Evolutionary conservation across 2,797 vertebrate genomes (phyloP), one percentile per base, ranked within the genome.

Genomic region (Megaceryle alcyon): DNA sequence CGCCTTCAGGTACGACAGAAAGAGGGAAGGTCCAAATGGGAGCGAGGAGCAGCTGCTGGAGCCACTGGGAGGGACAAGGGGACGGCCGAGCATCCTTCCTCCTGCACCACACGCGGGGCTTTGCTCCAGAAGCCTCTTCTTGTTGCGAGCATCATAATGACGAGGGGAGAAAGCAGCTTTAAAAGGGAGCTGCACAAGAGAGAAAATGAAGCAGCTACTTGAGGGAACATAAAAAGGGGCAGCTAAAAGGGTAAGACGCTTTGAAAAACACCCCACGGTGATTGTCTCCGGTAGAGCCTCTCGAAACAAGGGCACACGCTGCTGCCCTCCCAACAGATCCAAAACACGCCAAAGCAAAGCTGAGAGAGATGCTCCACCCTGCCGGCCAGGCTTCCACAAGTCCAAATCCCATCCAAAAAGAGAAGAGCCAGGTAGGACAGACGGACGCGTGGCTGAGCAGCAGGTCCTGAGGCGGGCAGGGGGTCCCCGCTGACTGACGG

Each of bases 41-140:
- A 28, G 14, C 26, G 77, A 69, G 35, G 48, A 81, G 48, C 0
- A 13, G 60, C 57, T 83, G 86, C 80, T 48, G 85, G 64, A 93
- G 71, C 18, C 86, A 44, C 43, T 35, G 29, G 61, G 20, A 85
- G 1, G 33, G 88, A 49, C 0, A 1, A 70, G 78, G n/a, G 76
- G 72, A 90, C 4, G 79, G 76, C 33, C 53, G 69, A 92, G 66
- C 41, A 78, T 46, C 85, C 75, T 77, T 48, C 65, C 75, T 72
- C 70, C 86, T 7, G 5, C 3, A 6, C 14, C 10, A 2, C 66
- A 17, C 29, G 1, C 17, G 20, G 49, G 60, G 43, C 59, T 59
- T 16, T 12, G 48, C 26, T 82, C 48, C 48, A 9, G n/a, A 49
- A 83, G 85, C 56, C 69, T 91, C 87, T 70, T 88, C 86, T 89